Base-by-base conservation (phyloP, 2,113 vertebrate genomes). In the Dasyprocta punctata region DNA sequence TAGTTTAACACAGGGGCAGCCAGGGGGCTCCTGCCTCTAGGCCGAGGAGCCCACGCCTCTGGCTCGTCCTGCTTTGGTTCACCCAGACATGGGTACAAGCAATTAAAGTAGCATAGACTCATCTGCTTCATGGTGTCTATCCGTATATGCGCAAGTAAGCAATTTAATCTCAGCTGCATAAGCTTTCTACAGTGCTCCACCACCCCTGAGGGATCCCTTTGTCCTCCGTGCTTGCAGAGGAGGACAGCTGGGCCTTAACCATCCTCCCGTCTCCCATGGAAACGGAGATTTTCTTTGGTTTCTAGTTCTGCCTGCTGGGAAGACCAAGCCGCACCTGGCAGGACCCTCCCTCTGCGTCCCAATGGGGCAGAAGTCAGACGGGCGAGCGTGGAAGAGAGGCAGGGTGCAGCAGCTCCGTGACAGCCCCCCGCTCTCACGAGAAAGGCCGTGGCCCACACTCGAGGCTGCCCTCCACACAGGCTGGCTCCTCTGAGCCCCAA, bases 401-500 rank as follows among this genome's bases (percentile, higher is more conserved):
- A 61, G 54, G 13, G 11, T 11, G 19, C 33, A 19, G 14, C 30
- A 12, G 6, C n/a, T 56, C 61, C 20, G 65, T 0, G 14, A 30
- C 9, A 16, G 28, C 16, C 20, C 5, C 36, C 38, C 10, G 41
- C 7, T 77, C 58, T 19, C 44, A 63, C 3, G 28, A 17, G 28
- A 63, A 44, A 54, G 36, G 13, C 28, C 16, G 24, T 61, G 1
- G 26, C 38, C 3, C 20, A 0, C 33, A 30, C 36, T n/a, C 4
- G 9, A 38, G 19, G 16, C 36, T 56, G 33, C 6, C 24, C 6
- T 36, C 38, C 19, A 22, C 19, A n/a, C 26, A 47, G 36, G 12
- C 17, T 4, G 7, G 38, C 17, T 13, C 24, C 26, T 41, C 8
- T 7, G 16, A 0, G 3, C 7, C 58, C 30, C 9, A 83, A 0